Conservation (phyloP, 2,888 invertebrate species). For the Teleogryllus oceanicus region DNA sequence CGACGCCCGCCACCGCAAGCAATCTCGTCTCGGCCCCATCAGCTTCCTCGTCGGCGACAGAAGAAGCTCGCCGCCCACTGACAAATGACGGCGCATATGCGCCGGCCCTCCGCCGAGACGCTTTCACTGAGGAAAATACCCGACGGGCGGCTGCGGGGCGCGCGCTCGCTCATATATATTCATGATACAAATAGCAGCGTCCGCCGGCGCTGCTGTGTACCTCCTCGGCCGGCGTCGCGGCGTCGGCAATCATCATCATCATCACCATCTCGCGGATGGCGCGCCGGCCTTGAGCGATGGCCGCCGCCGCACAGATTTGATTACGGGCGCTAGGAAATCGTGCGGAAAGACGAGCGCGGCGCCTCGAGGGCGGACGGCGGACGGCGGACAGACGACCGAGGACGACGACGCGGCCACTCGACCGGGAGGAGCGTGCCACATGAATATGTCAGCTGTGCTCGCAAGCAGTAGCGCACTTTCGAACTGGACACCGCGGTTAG, state of each 20-base stretch:
- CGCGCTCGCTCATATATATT: not conserved
- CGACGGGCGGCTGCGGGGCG: not conserved
- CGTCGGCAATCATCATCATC: not conserved
- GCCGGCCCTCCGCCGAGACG: slow-evolving; percentile 3
- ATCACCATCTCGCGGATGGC: slow-evolving; percentile 6
- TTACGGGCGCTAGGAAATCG: not conserved
- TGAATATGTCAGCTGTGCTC: too few species aligned
- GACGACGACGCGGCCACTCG: too few species aligned
- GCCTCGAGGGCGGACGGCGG: not conserved
- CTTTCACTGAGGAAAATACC: not conserved
- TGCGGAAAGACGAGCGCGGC: not conserved
- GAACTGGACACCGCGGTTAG: too few species aligned
- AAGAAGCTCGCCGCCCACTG: slow-evolving; percentile 1
- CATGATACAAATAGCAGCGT: not conserved
- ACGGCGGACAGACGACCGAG: too few species aligned
- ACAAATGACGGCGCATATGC: slow-evolving; percentile 18
- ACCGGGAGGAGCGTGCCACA: too few species aligned
- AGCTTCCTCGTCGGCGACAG: not conserved
- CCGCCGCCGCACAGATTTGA: not conserved
- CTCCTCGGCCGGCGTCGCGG: not conserved
- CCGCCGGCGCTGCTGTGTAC: not conserved
- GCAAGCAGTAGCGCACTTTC: too few species aligned
- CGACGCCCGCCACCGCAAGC: not conserved
- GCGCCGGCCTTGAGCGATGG: not conserved
- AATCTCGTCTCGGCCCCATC: slow-evolving; percentile 4